Conservation (phyloP, 2,113 vertebrate genomes). For the Gopherus flavomarginatus region DNA sequence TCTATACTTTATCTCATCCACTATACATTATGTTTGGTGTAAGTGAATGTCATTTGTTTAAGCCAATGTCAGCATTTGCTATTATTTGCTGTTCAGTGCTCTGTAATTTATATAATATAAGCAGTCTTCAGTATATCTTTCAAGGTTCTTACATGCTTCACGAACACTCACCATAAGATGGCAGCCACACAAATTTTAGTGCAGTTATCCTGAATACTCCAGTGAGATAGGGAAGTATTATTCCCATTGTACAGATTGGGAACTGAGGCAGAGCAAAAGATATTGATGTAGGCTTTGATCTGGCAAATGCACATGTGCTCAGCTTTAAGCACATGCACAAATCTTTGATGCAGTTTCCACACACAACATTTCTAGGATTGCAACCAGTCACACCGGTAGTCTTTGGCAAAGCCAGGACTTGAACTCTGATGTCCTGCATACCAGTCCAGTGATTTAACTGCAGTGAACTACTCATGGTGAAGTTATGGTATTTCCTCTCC, state of each 20-base stretch:
- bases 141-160: not conserved
- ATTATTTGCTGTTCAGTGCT: not conserved
- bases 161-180: not conserved
- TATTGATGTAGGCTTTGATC: not conserved
- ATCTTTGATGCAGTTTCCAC: not conserved
- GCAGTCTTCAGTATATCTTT: not conserved
- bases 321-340: not conserved
- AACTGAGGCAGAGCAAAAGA: not conserved
- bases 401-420: not conserved
- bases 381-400: not conserved
- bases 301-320: not conserved
- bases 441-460: not conserved
- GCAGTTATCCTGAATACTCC: not conserved
- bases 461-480: not conserved
- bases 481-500: not conserved
- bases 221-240: not conserved
- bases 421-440: not conserved
- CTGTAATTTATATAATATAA: accelerated
- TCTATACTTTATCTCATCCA: not conserved
- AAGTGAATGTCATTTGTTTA: not conserved
- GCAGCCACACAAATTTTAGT: not conserved
- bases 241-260: not conserved
- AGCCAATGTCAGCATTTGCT: not conserved
- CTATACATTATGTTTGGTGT: not conserved
- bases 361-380: not conserved